A percentile compares a stretch with the other conserved stretches of the same genome.
Conservation (phyloP, 2,888 invertebrate species). For the Archaeoteleia sp. region DNA sequence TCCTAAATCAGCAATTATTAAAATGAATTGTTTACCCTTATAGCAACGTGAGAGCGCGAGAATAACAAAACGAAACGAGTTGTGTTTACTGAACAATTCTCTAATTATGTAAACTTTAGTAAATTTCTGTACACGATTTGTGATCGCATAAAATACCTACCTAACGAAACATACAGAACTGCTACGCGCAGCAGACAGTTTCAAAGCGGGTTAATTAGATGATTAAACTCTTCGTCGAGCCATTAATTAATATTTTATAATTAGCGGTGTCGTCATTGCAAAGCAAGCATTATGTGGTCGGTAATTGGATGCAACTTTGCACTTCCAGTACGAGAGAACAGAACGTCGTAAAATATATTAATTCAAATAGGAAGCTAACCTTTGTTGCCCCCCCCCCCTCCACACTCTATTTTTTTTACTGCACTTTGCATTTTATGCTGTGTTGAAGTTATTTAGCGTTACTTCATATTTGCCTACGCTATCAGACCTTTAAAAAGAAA, state of each 20-base stretch:
- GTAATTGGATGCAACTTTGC: constrained; percentile 60
- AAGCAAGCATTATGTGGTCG: constrained; percentile 51
- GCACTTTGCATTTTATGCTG: no score
- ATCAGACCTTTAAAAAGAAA: no score
- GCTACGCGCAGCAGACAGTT: constrained; percentile 37
- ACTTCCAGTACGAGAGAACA: constrained; percentile 28
- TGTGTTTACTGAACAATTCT: constrained; percentile 20
- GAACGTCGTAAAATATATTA: constrained; percentile 20
- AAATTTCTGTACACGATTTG: constrained; percentile 18
- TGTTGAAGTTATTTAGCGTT: no score
- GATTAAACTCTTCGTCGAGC: constrained; percentile 61
- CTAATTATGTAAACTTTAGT: constrained; percentile 23
- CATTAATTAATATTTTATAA: constrained; percentile 69
- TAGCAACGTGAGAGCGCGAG: not conserved
- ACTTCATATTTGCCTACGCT: no score
- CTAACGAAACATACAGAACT: constrained; percentile 18
- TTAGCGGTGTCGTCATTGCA: constrained; percentile 56
- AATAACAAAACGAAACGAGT: not conserved
- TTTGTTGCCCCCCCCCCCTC: no score
- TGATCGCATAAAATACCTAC: constrained; percentile 25
- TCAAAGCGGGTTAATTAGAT: constrained; percentile 60
- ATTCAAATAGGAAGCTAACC: constrained; percentile 22
- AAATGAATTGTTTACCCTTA: not conserved
- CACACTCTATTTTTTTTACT: no score
- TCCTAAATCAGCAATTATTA: not conserved